phyloP scores from a whole-genome alignment of 2,113 vertebrate species.

The Chloroceryle aenea region DNA sequence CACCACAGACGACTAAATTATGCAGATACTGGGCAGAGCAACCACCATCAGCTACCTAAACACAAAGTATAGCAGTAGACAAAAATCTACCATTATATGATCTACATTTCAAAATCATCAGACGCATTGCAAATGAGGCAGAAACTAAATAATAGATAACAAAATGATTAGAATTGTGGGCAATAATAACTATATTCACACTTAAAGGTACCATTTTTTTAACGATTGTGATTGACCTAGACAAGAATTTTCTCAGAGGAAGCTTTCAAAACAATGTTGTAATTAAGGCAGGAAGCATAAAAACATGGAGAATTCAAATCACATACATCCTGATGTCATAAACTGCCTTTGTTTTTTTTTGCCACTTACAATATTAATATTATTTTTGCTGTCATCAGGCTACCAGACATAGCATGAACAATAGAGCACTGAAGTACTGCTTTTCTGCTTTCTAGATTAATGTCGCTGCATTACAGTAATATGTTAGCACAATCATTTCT shows the following conservation, averaged over 20 bases:
- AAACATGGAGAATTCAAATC: neutral
- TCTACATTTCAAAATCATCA: neutral
- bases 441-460: neutral
- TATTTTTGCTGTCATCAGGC: neutral
- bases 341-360: accelerated
- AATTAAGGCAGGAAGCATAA: neutral
- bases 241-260: neutral
- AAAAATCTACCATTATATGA: neutral
- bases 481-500: neutral
- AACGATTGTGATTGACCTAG: conserved; percentile 6
- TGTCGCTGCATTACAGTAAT: neutral
- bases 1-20: neutral
- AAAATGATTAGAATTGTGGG: neutral
- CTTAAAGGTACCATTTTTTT: conserved; percentile 8
- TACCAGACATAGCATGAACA: neutral
- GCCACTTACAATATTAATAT: neutral
- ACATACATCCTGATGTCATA: neutral
- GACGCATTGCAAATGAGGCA: neutral
- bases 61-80: neutral
- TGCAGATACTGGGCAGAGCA: neutral
- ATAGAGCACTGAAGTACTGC: neutral
- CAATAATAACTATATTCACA: neutral
- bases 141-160: neutral
- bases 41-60: neutral
- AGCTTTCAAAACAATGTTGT: neutral